Conservation (phyloP, 2,888 invertebrate species). For the Ischnus inquisitorius region DNA sequence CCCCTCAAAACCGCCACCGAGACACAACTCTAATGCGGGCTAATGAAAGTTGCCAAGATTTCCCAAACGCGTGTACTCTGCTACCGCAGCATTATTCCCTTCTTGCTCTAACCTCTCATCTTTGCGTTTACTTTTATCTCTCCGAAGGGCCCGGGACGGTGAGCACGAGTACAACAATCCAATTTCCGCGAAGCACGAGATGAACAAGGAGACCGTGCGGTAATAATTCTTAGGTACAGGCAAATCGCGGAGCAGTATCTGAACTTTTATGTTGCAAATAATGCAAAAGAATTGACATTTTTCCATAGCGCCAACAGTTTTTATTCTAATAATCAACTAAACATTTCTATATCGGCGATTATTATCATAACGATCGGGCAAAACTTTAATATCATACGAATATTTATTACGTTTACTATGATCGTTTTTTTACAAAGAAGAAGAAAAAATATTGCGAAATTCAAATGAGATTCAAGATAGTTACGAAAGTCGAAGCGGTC, state of each 20-base stretch:
- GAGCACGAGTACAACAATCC: slow-evolving; percentile 58
- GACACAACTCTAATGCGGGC: slow-evolving; percentile 77
- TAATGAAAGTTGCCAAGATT: slow-evolving; percentile 81
- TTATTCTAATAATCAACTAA: too few species aligned
- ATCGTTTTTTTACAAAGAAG: too few species aligned
- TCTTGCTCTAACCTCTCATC: slow-evolving; percentile 41
- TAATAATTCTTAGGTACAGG: slow-evolving; percentile 29
- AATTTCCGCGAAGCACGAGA: slow-evolving; percentile 38
- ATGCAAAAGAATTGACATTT: not conserved
- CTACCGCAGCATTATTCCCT: not conserved
- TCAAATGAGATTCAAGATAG: too few species aligned
- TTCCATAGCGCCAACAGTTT: too few species aligned
- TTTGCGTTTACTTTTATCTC: slow-evolving; percentile 52
- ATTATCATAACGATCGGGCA: too few species aligned
- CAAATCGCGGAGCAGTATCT: not conserved
- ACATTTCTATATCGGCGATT: too few species aligned
- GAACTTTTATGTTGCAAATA: not conserved
- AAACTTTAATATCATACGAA: too few species aligned
- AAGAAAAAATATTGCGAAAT: too few species aligned
- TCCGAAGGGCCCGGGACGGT: not conserved
- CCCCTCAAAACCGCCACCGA: slow-evolving; percentile 58
- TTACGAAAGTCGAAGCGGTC: too few species aligned
- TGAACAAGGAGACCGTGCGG: not conserved
- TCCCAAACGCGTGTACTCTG: slow-evolving; percentile 65
- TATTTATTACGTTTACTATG: too few species aligned